Conservation (phyloP, 2,797 vertebrate species). For the Taeniopygia guttata region DNA sequence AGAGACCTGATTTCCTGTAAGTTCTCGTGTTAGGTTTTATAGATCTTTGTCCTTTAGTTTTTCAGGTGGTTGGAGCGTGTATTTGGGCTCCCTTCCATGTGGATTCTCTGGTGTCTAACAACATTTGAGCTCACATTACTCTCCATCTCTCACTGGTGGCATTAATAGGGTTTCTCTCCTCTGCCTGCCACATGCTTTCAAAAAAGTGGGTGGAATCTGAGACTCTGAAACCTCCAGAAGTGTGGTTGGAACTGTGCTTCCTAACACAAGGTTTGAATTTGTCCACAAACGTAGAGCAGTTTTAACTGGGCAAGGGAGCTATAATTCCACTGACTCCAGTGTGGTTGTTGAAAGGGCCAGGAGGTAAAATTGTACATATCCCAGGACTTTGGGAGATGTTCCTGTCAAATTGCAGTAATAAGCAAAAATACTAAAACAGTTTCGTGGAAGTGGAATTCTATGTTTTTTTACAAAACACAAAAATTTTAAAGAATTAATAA, state of each 20-base stretch:
- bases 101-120: constrained; percentile 60
- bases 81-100: constrained; percentile 41
- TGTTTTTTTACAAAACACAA: background rate
- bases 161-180: constrained; percentile 50
- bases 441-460: background rate
- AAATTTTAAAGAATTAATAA: background rate
- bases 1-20: constrained; percentile 36
- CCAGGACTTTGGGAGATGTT: constrained; percentile 22
- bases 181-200: background rate
- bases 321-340: constrained; percentile 50
- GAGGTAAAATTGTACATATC: background rate
- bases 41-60: constrained; percentile 32
- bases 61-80: constrained; percentile 47
- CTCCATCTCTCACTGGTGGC: background rate
- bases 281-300: background rate
- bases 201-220: constrained; percentile 46
- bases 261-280: constrained; percentile 66
- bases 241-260: constrained; percentile 33
- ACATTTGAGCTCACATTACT: constrained; percentile 45
- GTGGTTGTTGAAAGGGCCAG: constrained; percentile 33
- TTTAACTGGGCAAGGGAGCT: constrained; percentile 40
- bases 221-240: constrained; percentile 36
- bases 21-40: constrained; percentile 10
- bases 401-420: background rate
- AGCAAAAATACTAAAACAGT: background rate